Percentiles rank a stretch among this genome's conserved stretches.
Evolutionary conservation across 2,113 vertebrate genomes (phyloP).

Genomic region (Vulpes vulpes): DNA sequence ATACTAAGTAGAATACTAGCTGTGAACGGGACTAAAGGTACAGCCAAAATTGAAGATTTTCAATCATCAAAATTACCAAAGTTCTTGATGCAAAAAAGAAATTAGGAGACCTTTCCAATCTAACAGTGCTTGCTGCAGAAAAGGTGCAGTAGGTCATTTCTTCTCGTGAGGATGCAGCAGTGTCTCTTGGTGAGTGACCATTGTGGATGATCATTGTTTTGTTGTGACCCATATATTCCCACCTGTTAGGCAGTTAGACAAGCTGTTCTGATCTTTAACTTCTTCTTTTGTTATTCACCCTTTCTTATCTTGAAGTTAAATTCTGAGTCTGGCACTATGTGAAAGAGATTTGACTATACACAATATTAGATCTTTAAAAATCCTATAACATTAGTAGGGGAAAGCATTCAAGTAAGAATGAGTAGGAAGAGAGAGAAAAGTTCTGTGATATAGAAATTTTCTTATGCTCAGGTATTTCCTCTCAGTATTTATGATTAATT

Average conservation of each 20-base stretch:
- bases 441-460: not conserved
- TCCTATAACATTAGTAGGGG: not conserved
- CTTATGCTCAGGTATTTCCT: not conserved
- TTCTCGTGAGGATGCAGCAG: not conserved
- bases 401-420: not conserved
- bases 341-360: conserved; percentile 17
- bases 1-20: not conserved
- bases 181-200: not conserved
- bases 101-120: not conserved
- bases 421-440: not conserved
- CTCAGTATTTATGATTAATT: not conserved
- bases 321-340: not conserved
- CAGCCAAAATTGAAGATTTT: not conserved
- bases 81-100: not conserved
- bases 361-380: not conserved
- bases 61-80: not conserved
- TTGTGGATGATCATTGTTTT: not conserved
- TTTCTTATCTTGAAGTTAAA: not conserved
- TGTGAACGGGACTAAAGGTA: not conserved
- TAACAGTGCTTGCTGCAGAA: not conserved
- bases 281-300: not conserved
- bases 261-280: not conserved
- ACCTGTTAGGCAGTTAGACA: not conserved
- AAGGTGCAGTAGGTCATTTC: not conserved
- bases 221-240: not conserved